Base-by-base conservation (phyloP, 2,113 vertebrate species). In the Poicephalus meyeri region DNA sequence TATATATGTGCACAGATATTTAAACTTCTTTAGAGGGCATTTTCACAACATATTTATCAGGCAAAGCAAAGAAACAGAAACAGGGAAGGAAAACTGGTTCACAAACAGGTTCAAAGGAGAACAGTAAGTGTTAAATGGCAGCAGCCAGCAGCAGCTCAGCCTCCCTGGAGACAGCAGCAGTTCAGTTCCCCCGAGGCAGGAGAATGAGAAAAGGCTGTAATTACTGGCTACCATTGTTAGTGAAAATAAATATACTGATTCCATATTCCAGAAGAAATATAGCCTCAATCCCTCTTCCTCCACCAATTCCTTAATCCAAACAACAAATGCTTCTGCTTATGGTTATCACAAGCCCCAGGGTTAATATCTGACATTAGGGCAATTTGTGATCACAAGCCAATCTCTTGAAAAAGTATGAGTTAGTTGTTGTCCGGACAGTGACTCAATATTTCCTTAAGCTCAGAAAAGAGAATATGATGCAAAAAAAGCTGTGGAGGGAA, bases 241-340 rank as follows among this genome's bases (percentile, higher is more conserved):
- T 28, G n/a, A 65, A 88, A 95, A 93, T 46, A 95, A 93, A 91
- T 80, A 83, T 35, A 77, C 41, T 66, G 66, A 68, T 78, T 90
- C n/a, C 37, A 66, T 56, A 92, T 65, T 91, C 63, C 79, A 61
- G 35, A 76, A 79, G 29, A 91, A 79, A 72, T 24, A 69, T 2
- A 70, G 33, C 31, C 46, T 73, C 64, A 44, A 28, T 46, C 9
- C 17, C 9, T 69, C n/a, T 69, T 60, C 7, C 25, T 21, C 5
- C 31, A n/a, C 5, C 16, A 79, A n/a, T 52, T 65, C 31, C 68
- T 91, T 91, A 93, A 80, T 73, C 53, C n/a, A 42, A 91, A 82
- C 14, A 73, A 49, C 41, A 53, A 74, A 85, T 56, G 6, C 6
- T 87, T 68, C 56, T 72, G 13, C 1, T 69, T 53, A 49, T 63